Percentiles rank a stretch among this genome's conserved stretches.
phyloP scores from a whole-genome alignment of 2,113 vertebrate species.

The Oryzias woworae region DNA sequence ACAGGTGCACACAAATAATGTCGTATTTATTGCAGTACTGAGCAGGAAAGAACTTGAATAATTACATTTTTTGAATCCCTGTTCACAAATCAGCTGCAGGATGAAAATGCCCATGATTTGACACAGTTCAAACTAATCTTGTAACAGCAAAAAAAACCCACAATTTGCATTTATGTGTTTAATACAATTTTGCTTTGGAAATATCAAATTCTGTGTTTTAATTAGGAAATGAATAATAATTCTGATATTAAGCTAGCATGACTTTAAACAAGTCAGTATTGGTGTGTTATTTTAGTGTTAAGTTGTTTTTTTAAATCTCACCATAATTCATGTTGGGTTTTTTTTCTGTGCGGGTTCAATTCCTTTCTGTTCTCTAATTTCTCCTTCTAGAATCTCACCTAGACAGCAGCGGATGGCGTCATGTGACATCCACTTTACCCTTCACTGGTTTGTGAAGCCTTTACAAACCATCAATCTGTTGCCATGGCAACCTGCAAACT shows the following conservation, averaged over 20 bases:
- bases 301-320: not conserved
- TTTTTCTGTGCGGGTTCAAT: not conserved
- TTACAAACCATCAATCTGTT: constrained; percentile 56
- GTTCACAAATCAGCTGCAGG: not conserved
- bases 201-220: too few species aligned
- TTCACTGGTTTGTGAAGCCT: constrained; percentile 31
- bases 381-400: constrained; percentile 64
- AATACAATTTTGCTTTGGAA: too few species aligned
- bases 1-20: not conserved
- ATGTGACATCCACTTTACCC: constrained; percentile 23
- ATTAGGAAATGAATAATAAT: too few species aligned
- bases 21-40: not conserved
- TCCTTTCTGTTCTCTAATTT: constrained; percentile 12
- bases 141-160: not conserved
- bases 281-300: not conserved
- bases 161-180: too few species aligned
- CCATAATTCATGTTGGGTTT: not conserved
- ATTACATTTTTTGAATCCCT: not conserved
- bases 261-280: too few species aligned
- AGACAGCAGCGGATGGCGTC: constrained; percentile 26
- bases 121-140: not conserved
- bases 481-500: constrained; percentile 47
- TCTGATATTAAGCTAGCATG: too few species aligned
- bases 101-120: not conserved
- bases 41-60: not conserved